Conservation (phyloP, 2,888 invertebrate genomes). For the Lasioglossum pauxillum region DNA sequence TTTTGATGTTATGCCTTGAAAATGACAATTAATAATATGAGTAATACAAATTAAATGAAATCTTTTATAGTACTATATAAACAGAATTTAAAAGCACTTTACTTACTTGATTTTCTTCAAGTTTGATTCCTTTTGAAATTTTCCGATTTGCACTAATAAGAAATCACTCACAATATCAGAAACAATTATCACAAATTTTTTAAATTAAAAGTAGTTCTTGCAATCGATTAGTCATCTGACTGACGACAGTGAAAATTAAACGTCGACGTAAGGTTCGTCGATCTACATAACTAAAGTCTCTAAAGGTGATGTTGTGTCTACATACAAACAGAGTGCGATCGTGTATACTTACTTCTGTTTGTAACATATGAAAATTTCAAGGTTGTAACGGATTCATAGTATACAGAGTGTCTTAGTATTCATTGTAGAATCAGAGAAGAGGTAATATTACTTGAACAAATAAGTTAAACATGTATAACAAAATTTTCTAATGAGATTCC, state of each 20-base stretch:
- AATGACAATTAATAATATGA: not conserved
- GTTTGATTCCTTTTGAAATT: not conserved
- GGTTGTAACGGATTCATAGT: not conserved
- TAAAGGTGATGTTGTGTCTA: not conserved
- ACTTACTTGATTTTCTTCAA: not conserved
- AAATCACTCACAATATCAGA: not conserved
- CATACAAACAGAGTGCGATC: not conserved
- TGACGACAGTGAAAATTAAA: not conserved
- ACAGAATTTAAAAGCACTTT: not conserved
- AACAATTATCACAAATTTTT: not conserved
- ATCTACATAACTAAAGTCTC: not conserved
- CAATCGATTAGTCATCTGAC: not conserved
- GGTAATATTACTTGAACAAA: not conserved
- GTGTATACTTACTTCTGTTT: not conserved
- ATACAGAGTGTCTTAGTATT: not conserved
- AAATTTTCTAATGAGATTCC: not conserved
- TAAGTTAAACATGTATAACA: too few relatives aligned
- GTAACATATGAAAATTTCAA: not conserved
- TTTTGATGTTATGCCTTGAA: not conserved
- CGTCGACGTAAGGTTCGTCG: not conserved
- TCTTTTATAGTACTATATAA: not conserved
- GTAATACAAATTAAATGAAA: not conserved
- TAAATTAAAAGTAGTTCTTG: not conserved
- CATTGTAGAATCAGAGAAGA: not conserved
- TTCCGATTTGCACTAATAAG: not conserved